phyloP scores from a whole-genome alignment of 2,797 vertebrate genomes.

The Potorous gilbertii region DNA sequence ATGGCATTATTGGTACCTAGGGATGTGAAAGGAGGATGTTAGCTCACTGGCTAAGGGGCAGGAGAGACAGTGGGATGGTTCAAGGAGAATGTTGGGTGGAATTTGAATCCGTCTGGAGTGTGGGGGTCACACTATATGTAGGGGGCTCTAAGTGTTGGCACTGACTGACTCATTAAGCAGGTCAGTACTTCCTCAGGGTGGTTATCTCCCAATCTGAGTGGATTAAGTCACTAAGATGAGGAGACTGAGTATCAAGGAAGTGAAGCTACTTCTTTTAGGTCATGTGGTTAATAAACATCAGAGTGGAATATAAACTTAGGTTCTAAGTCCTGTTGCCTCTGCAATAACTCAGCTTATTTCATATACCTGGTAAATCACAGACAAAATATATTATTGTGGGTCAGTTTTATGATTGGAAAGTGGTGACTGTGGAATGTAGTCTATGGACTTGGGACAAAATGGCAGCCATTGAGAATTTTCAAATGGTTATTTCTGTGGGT shows the following conservation, averaged over 20 bases:
- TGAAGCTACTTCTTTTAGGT: not conserved
- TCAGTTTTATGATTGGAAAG: not conserved
- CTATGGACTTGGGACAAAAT: not conserved
- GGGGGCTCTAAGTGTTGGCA: not conserved
- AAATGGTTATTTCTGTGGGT: not conserved
- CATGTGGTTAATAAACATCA: not conserved
- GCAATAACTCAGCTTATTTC: not conserved
- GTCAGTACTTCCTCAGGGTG: not conserved
- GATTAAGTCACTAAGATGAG: not conserved
- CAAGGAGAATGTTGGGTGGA: not conserved
- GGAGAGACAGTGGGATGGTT: not conserved
- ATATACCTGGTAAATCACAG: not conserved
- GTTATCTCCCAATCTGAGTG: not conserved
- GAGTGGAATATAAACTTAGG: not conserved
- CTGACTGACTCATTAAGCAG: not conserved
- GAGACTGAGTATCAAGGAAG: not conserved
- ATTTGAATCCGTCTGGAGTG: not conserved
- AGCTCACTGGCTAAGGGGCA: not conserved
- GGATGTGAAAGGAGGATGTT: not conserved
- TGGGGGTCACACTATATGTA: not conserved
- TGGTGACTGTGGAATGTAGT: not conserved
- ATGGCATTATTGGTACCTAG: not conserved
- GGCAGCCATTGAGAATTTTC: not conserved
- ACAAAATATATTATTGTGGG: not conserved
- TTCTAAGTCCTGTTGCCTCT: not conserved